A percentile compares a stretch with the other conserved stretches of the same genome.
Evolutionary conservation across 2,797 vertebrate genomes (phyloP).

Genomic region (Enteromius afrohamiltoni): DNA sequence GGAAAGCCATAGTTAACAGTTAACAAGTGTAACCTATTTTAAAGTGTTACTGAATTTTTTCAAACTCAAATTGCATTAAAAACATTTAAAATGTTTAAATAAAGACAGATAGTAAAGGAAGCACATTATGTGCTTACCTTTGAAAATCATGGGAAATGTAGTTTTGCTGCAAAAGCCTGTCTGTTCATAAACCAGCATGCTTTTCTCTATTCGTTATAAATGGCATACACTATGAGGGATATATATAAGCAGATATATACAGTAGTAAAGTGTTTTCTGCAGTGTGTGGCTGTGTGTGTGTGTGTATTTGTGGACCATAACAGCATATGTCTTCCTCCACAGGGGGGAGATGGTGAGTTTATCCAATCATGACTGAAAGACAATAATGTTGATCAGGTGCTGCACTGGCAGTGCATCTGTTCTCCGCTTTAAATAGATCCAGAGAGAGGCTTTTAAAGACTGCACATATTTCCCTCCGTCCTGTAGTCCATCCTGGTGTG

Average conservation of each 20-base stretch:
- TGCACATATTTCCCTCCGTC: conserved; percentile 33
- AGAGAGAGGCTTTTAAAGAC: conserved; percentile 39
- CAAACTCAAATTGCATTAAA: not conserved
- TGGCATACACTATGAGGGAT: not conserved
- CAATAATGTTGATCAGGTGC: conserved; percentile 48
- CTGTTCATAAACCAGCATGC: not conserved
- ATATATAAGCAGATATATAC: not conserved
- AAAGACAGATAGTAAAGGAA: not conserved
- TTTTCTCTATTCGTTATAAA: not conserved
- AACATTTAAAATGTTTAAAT: not conserved
- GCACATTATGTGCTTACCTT: not conserved
- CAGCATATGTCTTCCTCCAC: conserved; percentile 35
- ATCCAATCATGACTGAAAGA: conserved; percentile 42
- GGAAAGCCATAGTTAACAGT: too few relatives aligned
- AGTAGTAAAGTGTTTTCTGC: not conserved
- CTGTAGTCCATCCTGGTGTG: conserved; percentile 35
- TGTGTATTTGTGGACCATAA: not conserved
- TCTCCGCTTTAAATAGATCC: conserved; percentile 34
- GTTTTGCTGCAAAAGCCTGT: not conserved
- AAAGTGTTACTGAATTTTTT: too few relatives aligned
- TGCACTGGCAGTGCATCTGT: conserved; percentile 36
- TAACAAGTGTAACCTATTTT: too few relatives aligned
- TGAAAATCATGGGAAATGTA: not conserved
- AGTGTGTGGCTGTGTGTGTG: not conserved
- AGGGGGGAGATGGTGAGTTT: conserved; percentile 30